Conservation (phyloP, 1,140 invertebrate species). For the Diplogasteroides magnus region DNA sequence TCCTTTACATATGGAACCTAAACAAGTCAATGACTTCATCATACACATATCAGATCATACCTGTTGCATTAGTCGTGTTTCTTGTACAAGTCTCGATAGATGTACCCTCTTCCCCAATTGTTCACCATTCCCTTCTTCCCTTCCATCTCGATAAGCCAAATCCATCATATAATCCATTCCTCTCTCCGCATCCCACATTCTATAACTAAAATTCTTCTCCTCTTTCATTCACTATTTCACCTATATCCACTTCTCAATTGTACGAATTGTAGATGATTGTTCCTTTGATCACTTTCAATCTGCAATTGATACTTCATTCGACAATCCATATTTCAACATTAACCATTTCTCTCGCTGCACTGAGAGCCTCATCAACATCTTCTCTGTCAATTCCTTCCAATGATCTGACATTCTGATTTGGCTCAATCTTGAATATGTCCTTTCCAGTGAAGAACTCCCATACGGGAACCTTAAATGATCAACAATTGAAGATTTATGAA, state of each 20-base stretch:
- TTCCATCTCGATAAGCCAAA: conserved; percentile 37
- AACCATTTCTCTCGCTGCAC: conserved; percentile 30
- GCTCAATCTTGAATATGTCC: conserved; percentile 50
- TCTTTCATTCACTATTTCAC: neutral
- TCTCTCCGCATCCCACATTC: conserved; percentile 42
- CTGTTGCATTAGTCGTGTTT: no score
- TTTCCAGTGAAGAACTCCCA: conserved; percentile 51
- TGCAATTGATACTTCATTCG: conserved; percentile 1
- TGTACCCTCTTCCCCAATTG: conserved; percentile 39
- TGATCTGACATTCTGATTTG: conserved; percentile 43
- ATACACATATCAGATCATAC: no score
- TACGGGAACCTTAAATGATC: conserved; percentile 34
- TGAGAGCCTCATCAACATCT: conserved; percentile 43
- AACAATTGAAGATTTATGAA: conserved; percentile 1
- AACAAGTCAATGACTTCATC: no score
- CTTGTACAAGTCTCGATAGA: conserved; percentile 16
- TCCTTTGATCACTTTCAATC: conserved; percentile 11
- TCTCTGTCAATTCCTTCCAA: conserved; percentile 40
- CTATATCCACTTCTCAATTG: conserved; percentile 44
- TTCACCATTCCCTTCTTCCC: conserved; percentile 6
- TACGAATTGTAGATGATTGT: conserved; percentile 36
- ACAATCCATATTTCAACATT: conserved; percentile 6
- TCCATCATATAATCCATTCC: conserved; percentile 55
- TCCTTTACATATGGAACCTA: conserved; percentile 55
- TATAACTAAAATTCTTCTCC: neutral